These are phyloP conservation scores for Scaptomyza caliginosa DNA, from an alignment of 2,888 invertebrate species.

Conservation along the genomic window DNA sequence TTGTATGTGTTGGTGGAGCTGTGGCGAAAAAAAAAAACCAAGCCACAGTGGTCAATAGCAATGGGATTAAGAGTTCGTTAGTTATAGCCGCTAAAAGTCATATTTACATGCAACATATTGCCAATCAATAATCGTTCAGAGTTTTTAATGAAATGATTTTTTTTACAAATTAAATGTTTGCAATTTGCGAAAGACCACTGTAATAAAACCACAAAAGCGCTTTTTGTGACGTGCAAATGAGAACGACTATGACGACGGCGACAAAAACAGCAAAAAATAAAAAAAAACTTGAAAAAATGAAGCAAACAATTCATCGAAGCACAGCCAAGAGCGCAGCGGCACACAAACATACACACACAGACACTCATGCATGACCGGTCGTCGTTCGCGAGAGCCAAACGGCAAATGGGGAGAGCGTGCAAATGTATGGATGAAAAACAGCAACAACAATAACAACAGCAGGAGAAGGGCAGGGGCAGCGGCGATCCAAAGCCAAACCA, in stretches of 20 bases:
- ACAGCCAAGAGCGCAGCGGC: slow-evolving; percentile 52
- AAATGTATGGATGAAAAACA: slow-evolving; percentile 51
- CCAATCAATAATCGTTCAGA: too few relatives aligned
- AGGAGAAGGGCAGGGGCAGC: slow-evolving; percentile 29
- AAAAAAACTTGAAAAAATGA: slow-evolving; percentile 47
- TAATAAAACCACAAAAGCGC: slow-evolving; percentile 64
- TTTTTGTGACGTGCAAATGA: slow-evolving; percentile 77
- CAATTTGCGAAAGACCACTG: slow-evolving; percentile 9
- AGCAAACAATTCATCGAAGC: slow-evolving; percentile 64
- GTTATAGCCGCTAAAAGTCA: not conserved
- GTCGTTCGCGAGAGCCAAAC: slow-evolving; percentile 60
- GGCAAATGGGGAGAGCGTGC: slow-evolving; percentile 55
- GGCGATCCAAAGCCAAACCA: slow-evolving; percentile 67
- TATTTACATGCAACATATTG: not conserved
- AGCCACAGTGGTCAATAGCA: slow-evolving; percentile 19
- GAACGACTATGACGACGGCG: slow-evolving; percentile 47
- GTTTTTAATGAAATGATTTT: too few relatives aligned
- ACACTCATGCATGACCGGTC: slow-evolving; percentile 60
- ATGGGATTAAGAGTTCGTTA: not conserved
- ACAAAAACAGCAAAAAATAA: slow-evolving; percentile 9
- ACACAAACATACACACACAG: slow-evolving; percentile 24
- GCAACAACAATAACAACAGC: slow-evolving; percentile 18
- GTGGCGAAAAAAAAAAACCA: slow-evolving; percentile 68
- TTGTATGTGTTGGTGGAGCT: slow-evolving; percentile 45
- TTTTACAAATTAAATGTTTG: not conserved